Evolutionary conservation across 2,888 invertebrate species (phyloP).

Genomic region (Anoncus sp.): DNA sequence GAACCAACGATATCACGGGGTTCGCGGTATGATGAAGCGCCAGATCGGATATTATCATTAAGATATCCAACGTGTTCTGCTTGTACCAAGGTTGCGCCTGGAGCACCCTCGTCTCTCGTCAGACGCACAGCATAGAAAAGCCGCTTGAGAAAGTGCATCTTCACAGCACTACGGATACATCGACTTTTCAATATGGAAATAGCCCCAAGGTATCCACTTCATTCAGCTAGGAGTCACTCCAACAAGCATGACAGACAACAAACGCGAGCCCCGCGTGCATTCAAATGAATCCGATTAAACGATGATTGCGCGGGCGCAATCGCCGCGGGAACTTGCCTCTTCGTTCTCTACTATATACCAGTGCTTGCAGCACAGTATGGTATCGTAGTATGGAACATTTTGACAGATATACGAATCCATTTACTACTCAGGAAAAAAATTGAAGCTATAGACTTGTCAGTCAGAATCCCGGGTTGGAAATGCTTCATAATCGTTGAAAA

Average conservation of each 20-base stretch:
- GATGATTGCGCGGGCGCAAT: constrained; percentile 64
- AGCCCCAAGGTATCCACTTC: constrained; percentile 53
- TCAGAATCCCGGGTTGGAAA: background rate
- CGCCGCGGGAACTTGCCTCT: constrained; percentile 56
- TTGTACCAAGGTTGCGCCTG: constrained; percentile 32
- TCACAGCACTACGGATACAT: constrained; percentile 24
- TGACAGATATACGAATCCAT: constrained; percentile 41
- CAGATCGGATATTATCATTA: constrained; percentile 54
- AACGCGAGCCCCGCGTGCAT: constrained; percentile 60
- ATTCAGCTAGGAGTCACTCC: constrained; percentile 60
- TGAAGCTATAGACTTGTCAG: constrained; percentile 1
- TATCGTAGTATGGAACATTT: constrained; percentile 25
- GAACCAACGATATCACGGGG: constrained; percentile 19
- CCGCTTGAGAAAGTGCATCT: constrained; percentile 16
- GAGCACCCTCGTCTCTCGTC: constrained; percentile 40
- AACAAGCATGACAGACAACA: constrained; percentile 66
- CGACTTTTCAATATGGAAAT: constrained; percentile 61
- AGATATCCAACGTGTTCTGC: constrained; percentile 50
- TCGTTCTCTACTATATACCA: constrained; percentile 14
- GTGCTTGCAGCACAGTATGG: constrained; percentile 17
- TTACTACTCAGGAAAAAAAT: constrained; percentile 11
- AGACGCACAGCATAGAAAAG: constrained; percentile 38
- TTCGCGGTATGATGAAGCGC: constrained; percentile 32
- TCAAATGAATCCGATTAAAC: constrained; percentile 69
- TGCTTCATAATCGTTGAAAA: background rate